Evolutionary conservation across 2,888 invertebrate genomes (phyloP).

Genomic region (Phymatocera aterrima): DNA sequence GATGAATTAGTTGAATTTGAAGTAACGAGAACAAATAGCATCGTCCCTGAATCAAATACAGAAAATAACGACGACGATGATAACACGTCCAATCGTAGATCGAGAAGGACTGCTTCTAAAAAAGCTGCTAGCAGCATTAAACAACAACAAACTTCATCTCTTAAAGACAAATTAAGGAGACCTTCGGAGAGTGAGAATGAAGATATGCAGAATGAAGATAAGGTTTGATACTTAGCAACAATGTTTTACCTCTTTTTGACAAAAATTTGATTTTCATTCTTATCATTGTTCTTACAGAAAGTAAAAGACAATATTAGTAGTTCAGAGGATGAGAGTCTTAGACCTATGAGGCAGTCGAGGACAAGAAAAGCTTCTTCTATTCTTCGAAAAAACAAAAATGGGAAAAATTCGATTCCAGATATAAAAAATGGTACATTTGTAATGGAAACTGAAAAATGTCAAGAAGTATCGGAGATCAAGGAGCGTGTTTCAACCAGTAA

Average conservation of each 20-base stretch:
- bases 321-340: conserved; percentile 65
- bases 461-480: conserved; percentile 42
- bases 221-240: conserved; percentile 48
- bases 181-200: conserved; percentile 50
- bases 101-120: conserved; percentile 63
- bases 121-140: conserved; percentile 63
- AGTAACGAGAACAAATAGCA: conserved; percentile 10
- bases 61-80: background rate
- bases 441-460: conserved; percentile 54
- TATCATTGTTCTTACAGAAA: background rate
- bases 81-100: conserved; percentile 45
- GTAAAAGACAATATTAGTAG: conserved; percentile 49
- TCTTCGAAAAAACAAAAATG: conserved; percentile 51
- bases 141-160: conserved; percentile 58
- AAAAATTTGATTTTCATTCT: background rate
- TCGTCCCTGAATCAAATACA: background rate
- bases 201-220: background rate
- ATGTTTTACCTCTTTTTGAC: too few species aligned
- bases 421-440: conserved; percentile 33
- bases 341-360: conserved; percentile 53
- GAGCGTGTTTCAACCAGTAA: background rate
- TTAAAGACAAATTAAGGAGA: conserved; percentile 57
- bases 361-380: conserved; percentile 22
- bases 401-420: conserved; percentile 12
- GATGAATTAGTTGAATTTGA: conserved; percentile 54